Evolutionary conservation across 2,888 invertebrate species (phyloP).

Genomic region (Ochropleura leucogaster): DNA sequence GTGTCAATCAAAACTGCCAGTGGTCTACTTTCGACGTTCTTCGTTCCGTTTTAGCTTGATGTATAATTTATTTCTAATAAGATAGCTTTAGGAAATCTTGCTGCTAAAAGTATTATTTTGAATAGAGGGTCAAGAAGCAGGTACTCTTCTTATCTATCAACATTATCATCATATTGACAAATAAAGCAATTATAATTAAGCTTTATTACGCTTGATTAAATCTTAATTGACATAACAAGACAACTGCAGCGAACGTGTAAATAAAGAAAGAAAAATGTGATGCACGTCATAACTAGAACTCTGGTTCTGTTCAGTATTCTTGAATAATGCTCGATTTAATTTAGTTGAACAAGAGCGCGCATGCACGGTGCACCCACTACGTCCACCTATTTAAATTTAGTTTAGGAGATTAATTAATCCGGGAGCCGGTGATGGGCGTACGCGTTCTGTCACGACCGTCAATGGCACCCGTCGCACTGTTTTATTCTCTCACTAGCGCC

Average conservation of each 20-base stretch:
- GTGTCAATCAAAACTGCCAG: conserved; percentile 37
- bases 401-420: conserved; percentile 87
- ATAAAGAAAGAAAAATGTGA: conserved; percentile 74
- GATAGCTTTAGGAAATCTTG: too few relatives aligned
- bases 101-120: too few relatives aligned
- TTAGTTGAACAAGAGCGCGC: conserved; percentile 71
- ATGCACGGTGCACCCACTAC: conserved; percentile 71
- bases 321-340: conserved; percentile 80
- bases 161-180: conserved; percentile 8
- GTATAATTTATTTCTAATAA: conserved; percentile 5
- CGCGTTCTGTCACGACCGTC: conserved; percentile 84
- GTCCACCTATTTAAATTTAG: conserved; percentile 84
- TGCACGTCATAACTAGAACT: conserved; percentile 70
- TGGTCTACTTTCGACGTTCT: conserved; percentile 10
- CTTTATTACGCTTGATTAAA: conserved; percentile 32
- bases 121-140: too few relatives aligned
- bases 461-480: conserved; percentile 84
- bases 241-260: conserved; percentile 60
- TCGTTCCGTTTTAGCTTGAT: not conserved
- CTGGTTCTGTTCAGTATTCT: conserved; percentile 70
- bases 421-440: conserved; percentile 73
- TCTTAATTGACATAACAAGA: conserved; percentile 52
- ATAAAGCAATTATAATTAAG: conserved; percentile 32
- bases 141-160: not conserved
- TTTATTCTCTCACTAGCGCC: conserved; percentile 84